A percentile compares a stretch with the other conserved stretches of the same genome.
phyloP scores from a whole-genome alignment of 2,797 vertebrate genomes.

The Myotis pilosus region DNA sequence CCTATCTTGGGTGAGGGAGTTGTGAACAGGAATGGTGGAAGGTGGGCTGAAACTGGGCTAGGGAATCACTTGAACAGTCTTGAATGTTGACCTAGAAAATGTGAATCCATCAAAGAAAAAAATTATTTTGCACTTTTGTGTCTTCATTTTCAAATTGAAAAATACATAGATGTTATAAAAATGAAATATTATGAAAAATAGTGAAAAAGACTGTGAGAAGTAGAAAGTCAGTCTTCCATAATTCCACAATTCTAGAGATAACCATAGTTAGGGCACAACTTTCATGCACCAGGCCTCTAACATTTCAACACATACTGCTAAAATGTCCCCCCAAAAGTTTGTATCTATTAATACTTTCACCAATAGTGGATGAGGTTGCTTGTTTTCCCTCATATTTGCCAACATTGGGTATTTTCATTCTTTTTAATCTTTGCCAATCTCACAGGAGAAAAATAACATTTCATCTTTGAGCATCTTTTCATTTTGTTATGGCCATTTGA shows the following conservation, averaged over 20 bases:
- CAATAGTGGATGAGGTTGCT: background rate
- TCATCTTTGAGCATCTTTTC: background rate
- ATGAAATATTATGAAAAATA: conserved; percentile 37
- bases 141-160: conserved; percentile 16
- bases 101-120: background rate
- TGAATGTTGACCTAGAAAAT: background rate
- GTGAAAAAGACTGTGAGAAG: background rate
- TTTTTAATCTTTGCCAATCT: background rate
- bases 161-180: background rate
- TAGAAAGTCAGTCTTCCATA: background rate
- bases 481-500: conserved; percentile 13
- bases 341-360: background rate
- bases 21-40: background rate
- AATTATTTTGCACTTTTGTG: background rate
- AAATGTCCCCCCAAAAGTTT: background rate
- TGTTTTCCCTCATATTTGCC: background rate
- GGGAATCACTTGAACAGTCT: background rate
- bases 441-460: conserved; percentile 18
- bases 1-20: background rate
- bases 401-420: background rate
- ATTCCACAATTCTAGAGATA: background rate
- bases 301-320: background rate
- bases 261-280: background rate
- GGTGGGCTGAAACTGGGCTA: background rate
- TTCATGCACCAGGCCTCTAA: too few relatives aligned